Conservation (phyloP, 2,888 invertebrate species). For the Trisateles emortualis region DNA sequence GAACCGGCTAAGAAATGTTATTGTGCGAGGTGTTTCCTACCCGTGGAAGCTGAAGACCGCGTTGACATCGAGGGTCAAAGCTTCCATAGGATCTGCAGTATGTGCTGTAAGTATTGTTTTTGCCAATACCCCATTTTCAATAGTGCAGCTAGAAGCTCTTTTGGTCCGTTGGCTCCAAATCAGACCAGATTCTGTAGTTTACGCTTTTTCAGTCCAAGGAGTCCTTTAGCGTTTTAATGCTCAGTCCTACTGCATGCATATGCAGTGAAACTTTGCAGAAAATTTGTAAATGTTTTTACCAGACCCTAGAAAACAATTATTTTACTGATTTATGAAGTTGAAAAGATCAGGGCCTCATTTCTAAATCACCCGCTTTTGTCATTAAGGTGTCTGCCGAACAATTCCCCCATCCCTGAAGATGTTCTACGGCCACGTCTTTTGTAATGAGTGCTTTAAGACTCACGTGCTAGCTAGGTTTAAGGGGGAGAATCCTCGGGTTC, state of each 20-base stretch:
- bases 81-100: slow-evolving; percentile 76
- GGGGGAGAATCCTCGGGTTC: slow-evolving; percentile 64
- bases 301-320: too few relatives aligned
- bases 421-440: slow-evolving; percentile 83
- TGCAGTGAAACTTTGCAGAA: too few relatives aligned
- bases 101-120: slow-evolving; percentile 74
- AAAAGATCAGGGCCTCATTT: too few relatives aligned
- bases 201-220: too few relatives aligned
- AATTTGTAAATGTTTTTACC: too few relatives aligned
- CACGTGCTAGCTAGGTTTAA: slow-evolving; percentile 71
- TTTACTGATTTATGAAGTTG: too few relatives aligned
- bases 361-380: background rate
- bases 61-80: slow-evolving; percentile 76
- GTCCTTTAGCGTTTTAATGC: too few relatives aligned
- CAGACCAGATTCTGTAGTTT: too few relatives aligned
- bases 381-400: slow-evolving; percentile 71
- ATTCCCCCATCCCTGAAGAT: slow-evolving; percentile 75
- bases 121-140: background rate
- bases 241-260: too few relatives aligned
- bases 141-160: too few relatives aligned
- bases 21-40: slow-evolving; percentile 77
- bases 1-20: slow-evolving; percentile 75
- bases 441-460: slow-evolving; percentile 75
- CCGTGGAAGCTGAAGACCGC: slow-evolving; percentile 69
- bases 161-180: too few relatives aligned